Evolutionary conservation across 1,140 invertebrate genomes (phyloP).

Genomic region (Papilio aristodemus): DNA sequence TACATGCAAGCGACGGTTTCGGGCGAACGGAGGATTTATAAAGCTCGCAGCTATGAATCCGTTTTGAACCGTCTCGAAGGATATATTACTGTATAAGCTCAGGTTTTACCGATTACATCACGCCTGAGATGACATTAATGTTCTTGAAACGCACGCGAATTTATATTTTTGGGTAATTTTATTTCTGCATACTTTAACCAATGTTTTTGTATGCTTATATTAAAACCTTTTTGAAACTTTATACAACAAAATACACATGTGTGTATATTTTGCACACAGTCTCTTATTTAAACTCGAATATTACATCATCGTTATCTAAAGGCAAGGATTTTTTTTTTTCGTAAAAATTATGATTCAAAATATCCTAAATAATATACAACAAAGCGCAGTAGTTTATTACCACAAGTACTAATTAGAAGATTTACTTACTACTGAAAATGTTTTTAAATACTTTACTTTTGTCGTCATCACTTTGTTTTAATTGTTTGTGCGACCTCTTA

Average conservation of each 20-base stretch:
- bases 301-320: no score
- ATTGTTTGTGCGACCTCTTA: constrained; percentile 14
- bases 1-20: constrained; percentile 30
- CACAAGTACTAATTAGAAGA: no score
- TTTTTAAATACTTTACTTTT: not conserved
- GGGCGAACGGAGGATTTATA: constrained; percentile 21
- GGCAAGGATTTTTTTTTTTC: no score
- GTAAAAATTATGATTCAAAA: no score
- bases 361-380: no score
- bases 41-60: constrained; percentile 10
- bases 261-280: no score
- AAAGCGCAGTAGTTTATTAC: not conserved
- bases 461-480: not conserved
- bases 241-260: no score
- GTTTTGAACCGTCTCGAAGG: constrained; percentile 4
- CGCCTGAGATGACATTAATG: constrained; percentile 4
- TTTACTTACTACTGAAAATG: not conserved
- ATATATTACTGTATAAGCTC: not conserved
- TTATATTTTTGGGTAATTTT: not conserved
- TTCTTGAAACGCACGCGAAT: not conserved
- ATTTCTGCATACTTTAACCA: no score
- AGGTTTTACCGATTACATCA: constrained; percentile 13
- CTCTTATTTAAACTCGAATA: no score
- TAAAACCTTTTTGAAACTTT: no score
- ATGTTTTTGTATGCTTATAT: no score